These are phyloP conservation scores for Cyclina sinensis DNA, from an alignment of 1,140 invertebrate species.

Conservation along the genomic window DNA sequence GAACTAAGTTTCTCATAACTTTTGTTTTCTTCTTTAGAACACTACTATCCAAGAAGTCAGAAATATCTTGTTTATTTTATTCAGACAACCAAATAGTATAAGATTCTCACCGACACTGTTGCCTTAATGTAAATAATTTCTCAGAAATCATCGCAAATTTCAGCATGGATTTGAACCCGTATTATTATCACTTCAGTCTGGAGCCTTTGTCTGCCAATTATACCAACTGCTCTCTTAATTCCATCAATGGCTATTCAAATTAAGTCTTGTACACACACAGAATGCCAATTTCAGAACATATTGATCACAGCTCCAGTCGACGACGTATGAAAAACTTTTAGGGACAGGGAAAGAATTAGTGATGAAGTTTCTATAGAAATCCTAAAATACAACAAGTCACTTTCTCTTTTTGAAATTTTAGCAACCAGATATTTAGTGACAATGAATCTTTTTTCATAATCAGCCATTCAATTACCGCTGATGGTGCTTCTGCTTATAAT, in stretches of 20 bases:
- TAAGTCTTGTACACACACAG: slow-evolving; percentile 44
- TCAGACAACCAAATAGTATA: too few relatives aligned
- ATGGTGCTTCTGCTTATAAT: not conserved
- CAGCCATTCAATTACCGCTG: too few relatives aligned
- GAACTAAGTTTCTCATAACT: too few relatives aligned
- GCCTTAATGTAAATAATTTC: not conserved
- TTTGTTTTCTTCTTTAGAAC: too few relatives aligned
- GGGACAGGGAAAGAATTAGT: not conserved
- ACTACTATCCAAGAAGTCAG: too few relatives aligned
- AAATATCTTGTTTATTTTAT: too few relatives aligned
- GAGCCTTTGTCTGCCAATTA: slow-evolving; percentile 56
- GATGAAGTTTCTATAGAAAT: not conserved
- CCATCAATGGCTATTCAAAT: slow-evolving; percentile 64
- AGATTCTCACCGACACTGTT: not conserved
- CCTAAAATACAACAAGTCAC: too few relatives aligned
- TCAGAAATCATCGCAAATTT: slow-evolving; percentile 16
- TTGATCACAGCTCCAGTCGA: slow-evolving; percentile 32
- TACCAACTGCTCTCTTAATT: slow-evolving; percentile 58
- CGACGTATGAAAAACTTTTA: not conserved
- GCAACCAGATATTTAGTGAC: too few relatives aligned
- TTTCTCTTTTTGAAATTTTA: too few relatives aligned
- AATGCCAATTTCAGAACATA: slow-evolving; percentile 57
- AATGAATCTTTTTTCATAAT: too few relatives aligned
- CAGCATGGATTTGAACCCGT: slow-evolving; percentile 30
- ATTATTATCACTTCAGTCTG: slow-evolving; percentile 43